phyloP scores from a whole-genome alignment of 1,140 invertebrate species.

The Octopus sinensis region DNA sequence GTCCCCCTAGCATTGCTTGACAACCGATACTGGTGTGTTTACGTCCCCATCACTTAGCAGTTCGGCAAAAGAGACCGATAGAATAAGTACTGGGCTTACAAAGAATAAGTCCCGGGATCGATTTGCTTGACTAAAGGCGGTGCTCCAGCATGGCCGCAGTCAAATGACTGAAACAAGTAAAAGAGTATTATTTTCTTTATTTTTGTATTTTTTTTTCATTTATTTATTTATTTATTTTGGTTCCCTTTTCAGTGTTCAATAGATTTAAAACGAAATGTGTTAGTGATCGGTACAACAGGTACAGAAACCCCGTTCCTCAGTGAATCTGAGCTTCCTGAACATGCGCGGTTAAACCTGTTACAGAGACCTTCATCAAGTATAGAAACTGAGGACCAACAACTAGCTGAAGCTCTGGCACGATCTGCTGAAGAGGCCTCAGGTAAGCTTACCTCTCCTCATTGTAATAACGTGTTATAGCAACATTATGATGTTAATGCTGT shows the following conservation, averaged over 20 bases:
- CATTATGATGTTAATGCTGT: not conserved
- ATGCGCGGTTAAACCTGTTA: constrained; percentile 44
- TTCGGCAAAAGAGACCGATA: no score
- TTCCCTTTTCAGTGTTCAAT: constrained; percentile 74
- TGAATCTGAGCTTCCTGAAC: constrained; percentile 76
- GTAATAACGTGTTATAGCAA: not conserved
- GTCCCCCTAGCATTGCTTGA: no score
- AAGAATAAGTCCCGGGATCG: no score
- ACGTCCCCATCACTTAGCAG: no score
- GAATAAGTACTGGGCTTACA: no score
- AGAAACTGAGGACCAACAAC: constrained; percentile 65
- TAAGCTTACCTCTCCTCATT: not conserved
- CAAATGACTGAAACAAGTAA: no score
- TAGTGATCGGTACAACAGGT: constrained; percentile 92
- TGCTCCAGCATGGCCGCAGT: no score
- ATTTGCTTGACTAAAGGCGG: no score
- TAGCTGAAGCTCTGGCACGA: constrained; percentile 63
- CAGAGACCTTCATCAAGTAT: constrained; percentile 35
- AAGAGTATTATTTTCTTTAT: no score
- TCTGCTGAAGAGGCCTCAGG: constrained; percentile 43
- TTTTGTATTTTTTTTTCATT: no score
- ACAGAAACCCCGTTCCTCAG: constrained; percentile 86
- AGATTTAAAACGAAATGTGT: constrained; percentile 83
- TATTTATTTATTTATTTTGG: not conserved
- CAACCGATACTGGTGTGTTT: no score